Conservation (phyloP, 2,113 vertebrate genomes). For the Hucho hucho region DNA sequence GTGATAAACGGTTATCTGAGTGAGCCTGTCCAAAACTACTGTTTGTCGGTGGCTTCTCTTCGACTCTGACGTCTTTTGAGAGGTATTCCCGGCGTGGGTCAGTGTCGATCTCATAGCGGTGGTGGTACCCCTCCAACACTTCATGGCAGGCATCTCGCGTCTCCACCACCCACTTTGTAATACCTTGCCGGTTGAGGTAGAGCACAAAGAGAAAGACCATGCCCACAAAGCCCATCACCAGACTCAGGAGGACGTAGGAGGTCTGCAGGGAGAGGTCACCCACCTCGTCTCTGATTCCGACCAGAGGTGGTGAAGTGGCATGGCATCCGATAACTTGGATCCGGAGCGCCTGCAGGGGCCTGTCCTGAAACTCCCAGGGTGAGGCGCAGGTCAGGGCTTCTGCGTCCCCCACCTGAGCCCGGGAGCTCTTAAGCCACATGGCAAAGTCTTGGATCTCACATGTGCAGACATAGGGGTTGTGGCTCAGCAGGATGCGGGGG, state of each 20-base stretch:
- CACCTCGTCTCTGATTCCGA: slow-evolving; percentile 40
- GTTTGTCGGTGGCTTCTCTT: slow-evolving; percentile 13
- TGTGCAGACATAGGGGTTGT: slow-evolving; percentile 73
- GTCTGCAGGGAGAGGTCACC: slow-evolving; percentile 68
- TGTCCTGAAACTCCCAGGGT: slow-evolving; percentile 49
- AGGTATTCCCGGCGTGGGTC: slow-evolving; percentile 68
- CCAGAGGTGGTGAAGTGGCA: slow-evolving; percentile 17
- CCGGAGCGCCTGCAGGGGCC: slow-evolving; percentile 45
- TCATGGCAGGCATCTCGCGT: slow-evolving; percentile 71
- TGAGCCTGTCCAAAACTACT: slow-evolving; percentile 26
- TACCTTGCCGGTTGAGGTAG: slow-evolving; percentile 77
- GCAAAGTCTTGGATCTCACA: slow-evolving; percentile 68
- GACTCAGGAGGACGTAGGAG: slow-evolving; percentile 74
- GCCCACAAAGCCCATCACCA: slow-evolving; percentile 77
- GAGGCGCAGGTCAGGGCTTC: slow-evolving; percentile 64
- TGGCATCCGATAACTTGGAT: slow-evolving; percentile 62
- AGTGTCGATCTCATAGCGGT: slow-evolving; percentile 76
- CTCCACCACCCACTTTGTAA: slow-evolving; percentile 74
- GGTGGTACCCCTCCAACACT: slow-evolving; percentile 75
- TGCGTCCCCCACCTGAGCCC: slow-evolving; percentile 55
- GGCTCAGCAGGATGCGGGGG: slow-evolving; percentile 64
- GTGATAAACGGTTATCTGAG: slow-evolving; percentile 26
- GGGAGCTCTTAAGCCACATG: slow-evolving; percentile 68
- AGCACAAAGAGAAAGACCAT: slow-evolving; percentile 79
- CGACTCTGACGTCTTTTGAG: slow-evolving; percentile 17